These are phyloP conservation scores for Cariama cristata DNA, from an alignment of 2,113 vertebrate species.

Conservation along the genomic window DNA sequence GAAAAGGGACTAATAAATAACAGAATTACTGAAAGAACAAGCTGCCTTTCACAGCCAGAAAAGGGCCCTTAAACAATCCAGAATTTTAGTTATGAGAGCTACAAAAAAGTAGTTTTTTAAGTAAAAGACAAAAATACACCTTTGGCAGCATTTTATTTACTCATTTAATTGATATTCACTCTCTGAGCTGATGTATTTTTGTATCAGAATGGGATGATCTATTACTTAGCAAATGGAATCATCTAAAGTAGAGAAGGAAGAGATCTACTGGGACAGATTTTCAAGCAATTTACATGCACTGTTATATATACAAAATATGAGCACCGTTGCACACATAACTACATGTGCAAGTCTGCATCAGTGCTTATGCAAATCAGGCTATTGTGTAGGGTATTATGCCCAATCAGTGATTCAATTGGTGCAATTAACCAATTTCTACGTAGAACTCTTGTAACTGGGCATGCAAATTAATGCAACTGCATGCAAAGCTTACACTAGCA, in stretches of 20 bases:
- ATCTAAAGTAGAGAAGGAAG: constrained; percentile 34
- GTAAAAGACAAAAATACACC: constrained; percentile 35
- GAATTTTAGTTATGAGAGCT: not conserved
- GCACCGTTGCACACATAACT: constrained; percentile 10
- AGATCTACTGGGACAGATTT: constrained; percentile 60
- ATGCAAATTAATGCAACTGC: constrained; percentile 48
- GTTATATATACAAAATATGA: constrained; percentile 43
- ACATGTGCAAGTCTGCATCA: not conserved
- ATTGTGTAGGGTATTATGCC: constrained; percentile 40
- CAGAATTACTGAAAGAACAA: not conserved
- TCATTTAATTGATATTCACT: constrained; percentile 56
- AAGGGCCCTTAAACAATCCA: not conserved
- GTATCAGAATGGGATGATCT: constrained; percentile 12
- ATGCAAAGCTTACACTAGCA: constrained; percentile 26
- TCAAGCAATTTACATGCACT: constrained; percentile 17
- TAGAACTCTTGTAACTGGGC: constrained; percentile 18
- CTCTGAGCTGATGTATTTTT: not conserved
- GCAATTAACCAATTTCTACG: constrained; percentile 58
- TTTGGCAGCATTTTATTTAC: constrained; percentile 58
- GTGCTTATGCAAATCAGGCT: constrained; percentile 45
- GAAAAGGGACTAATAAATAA: not conserved
- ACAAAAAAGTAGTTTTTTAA: not conserved
- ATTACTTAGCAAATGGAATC: constrained; percentile 54
- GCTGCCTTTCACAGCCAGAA: not conserved
- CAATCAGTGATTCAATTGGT: constrained; percentile 43